Conservation (phyloP, 1,140 invertebrate species). For the Drosophila pallidifrons region DNA sequence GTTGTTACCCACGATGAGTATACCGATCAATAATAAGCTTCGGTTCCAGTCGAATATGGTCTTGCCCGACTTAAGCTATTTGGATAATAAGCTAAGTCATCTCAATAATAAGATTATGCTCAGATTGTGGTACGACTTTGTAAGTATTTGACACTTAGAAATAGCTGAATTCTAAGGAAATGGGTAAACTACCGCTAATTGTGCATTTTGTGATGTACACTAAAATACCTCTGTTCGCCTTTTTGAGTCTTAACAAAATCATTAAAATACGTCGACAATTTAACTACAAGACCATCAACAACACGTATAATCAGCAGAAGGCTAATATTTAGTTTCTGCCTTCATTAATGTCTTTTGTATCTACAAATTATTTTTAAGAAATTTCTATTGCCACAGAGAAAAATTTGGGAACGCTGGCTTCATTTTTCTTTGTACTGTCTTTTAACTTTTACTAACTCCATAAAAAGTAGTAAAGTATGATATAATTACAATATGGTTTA, state of each 20-base stretch:
- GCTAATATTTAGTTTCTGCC: too few species aligned
- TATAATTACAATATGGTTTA: too few species aligned
- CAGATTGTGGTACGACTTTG: slow-evolving; percentile 79
- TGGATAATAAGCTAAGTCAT: slow-evolving; percentile 11
- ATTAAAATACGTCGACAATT: too few species aligned
- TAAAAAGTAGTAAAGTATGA: too few species aligned
- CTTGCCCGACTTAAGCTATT: slow-evolving; percentile 32
- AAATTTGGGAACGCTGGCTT: too few species aligned
- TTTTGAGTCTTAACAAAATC: slow-evolving; percentile 35
- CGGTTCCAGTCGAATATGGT: slow-evolving; percentile 74
- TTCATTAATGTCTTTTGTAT: too few species aligned
- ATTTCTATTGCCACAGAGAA: too few species aligned
- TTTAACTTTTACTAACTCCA: too few species aligned
- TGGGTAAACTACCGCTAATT: slow-evolving; percentile 59
- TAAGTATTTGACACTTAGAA: slow-evolving; percentile 45
- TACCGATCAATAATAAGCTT: slow-evolving; percentile 69
- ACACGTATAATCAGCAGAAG: too few species aligned
- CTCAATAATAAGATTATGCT: slow-evolving; percentile 68
- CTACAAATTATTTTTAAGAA: too few species aligned
- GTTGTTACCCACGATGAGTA: slow-evolving; percentile 86
- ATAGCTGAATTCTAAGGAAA: slow-evolving; percentile 35
- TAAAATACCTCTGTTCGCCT: neutral
- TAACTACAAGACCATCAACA: too few species aligned
- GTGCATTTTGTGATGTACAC: slow-evolving; percentile 19
- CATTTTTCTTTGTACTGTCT: too few species aligned